These are phyloP conservation scores for Propithecus coquereli DNA, from an alignment of 2,113 vertebrate species.

Conservation along the genomic window DNA sequence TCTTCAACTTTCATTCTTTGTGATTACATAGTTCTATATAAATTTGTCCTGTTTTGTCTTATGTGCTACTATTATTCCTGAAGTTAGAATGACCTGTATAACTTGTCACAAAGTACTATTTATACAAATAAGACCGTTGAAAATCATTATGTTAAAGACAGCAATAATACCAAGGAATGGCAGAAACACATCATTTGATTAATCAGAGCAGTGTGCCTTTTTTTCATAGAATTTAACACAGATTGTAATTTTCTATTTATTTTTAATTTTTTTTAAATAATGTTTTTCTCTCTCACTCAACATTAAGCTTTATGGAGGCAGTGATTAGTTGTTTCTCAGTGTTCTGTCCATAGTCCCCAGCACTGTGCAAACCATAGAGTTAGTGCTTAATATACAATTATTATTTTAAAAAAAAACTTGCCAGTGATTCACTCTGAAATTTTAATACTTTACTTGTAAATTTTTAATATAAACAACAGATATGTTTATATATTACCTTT, in stretches of 20 bases:
- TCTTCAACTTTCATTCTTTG: not conserved
- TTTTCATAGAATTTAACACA: not conserved
- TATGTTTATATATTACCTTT: not conserved
- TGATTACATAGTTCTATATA: not conserved
- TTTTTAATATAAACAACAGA: not conserved
- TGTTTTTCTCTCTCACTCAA: not conserved
- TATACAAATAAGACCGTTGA: not conserved
- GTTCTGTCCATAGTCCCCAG: not conserved
- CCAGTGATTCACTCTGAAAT: not conserved
- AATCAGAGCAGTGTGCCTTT: not conserved
- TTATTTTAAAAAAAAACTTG: not conserved
- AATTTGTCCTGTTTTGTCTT: not conserved
- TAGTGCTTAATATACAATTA: not conserved
- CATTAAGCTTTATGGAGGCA: not conserved
- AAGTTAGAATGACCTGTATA: not conserved
- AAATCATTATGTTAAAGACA: not conserved
- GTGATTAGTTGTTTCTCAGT: not conserved
- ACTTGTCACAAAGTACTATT: not conserved
- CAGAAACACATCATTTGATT: not conserved
- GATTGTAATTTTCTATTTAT: not conserved
- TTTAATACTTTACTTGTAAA: not conserved
- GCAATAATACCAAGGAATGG: not conserved
- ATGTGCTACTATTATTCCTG: not conserved
- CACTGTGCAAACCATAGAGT: not conserved
- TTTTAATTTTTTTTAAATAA: not conserved